Base-by-base conservation (phyloP, 2,888 invertebrate species). In the Caenorhabditis sp. region DNA sequence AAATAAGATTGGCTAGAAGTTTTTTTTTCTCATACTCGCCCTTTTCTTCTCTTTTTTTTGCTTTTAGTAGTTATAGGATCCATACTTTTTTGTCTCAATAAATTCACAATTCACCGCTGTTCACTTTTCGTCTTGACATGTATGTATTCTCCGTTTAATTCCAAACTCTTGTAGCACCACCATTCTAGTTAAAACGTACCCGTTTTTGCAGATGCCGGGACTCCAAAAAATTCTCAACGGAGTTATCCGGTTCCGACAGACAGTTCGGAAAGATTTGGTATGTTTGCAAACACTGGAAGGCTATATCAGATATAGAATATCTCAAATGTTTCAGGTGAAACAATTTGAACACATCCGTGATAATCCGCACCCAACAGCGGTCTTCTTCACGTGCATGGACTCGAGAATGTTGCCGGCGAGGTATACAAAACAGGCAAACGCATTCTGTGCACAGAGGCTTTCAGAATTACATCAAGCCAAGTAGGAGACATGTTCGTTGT, bases 401-500 rank as follows among this genome's bases (percentile, higher is more conserved):
- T 96, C 96, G 93, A 94, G 98, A 93, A 96, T 98, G 95, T 95
- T 97, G 90, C 97, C 98, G 28, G 96, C 97, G 80, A 94, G 96
- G 93, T 97, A 0, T 1, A 2, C 16, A 7, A 4, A 31, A 31
- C 4, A 31, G 7, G 4, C 31, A 31, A 6, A 31, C 4, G 31
- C 7, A 31, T 6, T 31, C 4, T 31, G 4, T 31, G 10, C 47
- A n/a, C 47, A 47, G 47, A 14, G 14, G 47, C n/a, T n/a, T 82
- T 64, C 54, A 86, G 86, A 61, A 85, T 87, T 56, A 86, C 86
- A 3, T 77, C 85, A 38, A 80, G 80, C 26, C 85, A 96, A 93
- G 96, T 97, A 86, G 98, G 98, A 59, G 97, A 98, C 93, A 97
- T 97, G 96, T 98, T 97, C 94, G 96, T 98, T 90, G 97, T 98